Evolutionary conservation across 2,888 invertebrate genomes (phyloP), one percentile per base, ranked within the genome.

Genomic region (Automeris io): DNA sequence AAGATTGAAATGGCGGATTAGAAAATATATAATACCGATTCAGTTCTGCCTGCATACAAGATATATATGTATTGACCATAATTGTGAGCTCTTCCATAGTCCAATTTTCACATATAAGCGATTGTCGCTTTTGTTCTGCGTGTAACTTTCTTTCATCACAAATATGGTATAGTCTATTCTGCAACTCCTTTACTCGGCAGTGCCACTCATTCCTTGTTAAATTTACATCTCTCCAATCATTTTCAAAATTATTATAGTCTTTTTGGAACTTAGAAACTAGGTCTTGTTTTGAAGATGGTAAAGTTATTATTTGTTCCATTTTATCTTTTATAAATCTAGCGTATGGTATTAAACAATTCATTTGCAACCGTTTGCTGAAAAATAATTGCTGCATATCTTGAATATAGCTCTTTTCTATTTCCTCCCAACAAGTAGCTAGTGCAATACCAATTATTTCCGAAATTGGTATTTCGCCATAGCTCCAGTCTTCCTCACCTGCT

Each of bases 121-220:
- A 57, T 18, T 66, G 69, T 31, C 89, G 78, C 57, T 90, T 88
- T 36, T 78, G 70, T 61, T 91, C 89, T 1, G 89, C 82, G 45
- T 79, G 77, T 19, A 70, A 47, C 67, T 89, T 89, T 43, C 89
- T 86, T 36, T 71, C 61, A 46, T 91, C 90, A 52, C 89, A 90
- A 42, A 90, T 86, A 34, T 86, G 70, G 57, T 88, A 88, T 7
- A 92, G 66, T 36, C 70, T 79, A 23, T 78, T 61, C 50, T 87
- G 83, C 33, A 90, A 70, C 39, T 88, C 88, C 34, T 79, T 80
- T 0, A 89, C 70, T 21, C 88, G 71, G 45, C 89, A 89, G 49
- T 91, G 90, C 68, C 91, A 78, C 67, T 91, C 91, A 40, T 88
- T 88, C 63, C 90, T 91, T 1, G 90, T 73, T 41, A 89, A 83